These are phyloP conservation scores for Odontophorus gujanensis DNA, from an alignment of 2,113 vertebrate species.

Conservation along the genomic window DNA sequence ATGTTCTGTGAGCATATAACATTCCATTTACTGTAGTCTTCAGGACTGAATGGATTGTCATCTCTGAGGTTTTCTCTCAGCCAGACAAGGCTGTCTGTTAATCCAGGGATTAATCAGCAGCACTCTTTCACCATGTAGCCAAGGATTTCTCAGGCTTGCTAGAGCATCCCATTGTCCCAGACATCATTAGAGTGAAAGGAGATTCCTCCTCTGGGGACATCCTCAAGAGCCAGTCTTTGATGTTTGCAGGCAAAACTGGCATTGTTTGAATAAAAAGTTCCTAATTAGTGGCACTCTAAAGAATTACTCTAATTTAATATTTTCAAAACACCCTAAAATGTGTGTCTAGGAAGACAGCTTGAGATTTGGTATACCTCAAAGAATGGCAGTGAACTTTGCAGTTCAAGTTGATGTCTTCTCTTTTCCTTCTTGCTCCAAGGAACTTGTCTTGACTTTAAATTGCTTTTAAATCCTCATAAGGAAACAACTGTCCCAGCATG, in stretches of 20 bases:
- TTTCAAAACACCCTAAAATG: neutral
- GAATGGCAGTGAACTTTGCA: neutral
- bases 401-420: neutral
- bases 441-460: neutral
- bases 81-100: neutral
- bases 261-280: slow-evolving; percentile 14
- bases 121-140: neutral
- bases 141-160: neutral
- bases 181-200: neutral
- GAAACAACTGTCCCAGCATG: neutral
- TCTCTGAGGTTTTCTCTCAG: neutral
- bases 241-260: neutral
- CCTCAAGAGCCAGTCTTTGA: neutral
- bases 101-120: slow-evolving; percentile 33
- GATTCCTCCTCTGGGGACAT: slow-evolving; percentile 29
- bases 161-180: neutral
- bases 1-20: neutral
- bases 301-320: neutral
- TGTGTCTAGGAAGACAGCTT: neutral
- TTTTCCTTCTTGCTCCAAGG: neutral
- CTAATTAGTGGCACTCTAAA: neutral
- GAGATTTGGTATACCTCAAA: neutral
- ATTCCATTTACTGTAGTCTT: neutral
- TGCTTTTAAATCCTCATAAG: neutral
- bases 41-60: neutral